A percentile compares a stretch with the other conserved stretches of the same genome.
phyloP scores from a whole-genome alignment of 2,113 vertebrate genomes.

The Puma concolor region DNA sequence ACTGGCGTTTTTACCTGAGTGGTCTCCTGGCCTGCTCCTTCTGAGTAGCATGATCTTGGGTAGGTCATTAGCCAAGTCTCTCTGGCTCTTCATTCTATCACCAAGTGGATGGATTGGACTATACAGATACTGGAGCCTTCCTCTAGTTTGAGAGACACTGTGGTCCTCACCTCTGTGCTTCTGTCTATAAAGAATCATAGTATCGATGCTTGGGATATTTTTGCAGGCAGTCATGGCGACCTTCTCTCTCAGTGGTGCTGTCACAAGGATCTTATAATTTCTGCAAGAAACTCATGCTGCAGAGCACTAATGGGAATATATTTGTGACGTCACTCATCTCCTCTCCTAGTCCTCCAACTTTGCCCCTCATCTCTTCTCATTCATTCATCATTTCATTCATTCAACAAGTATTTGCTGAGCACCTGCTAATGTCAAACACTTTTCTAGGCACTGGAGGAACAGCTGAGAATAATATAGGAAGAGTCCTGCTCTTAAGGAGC shows the following conservation, averaged over 20 bases:
- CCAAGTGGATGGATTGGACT: not conserved
- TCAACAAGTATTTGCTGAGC: not conserved
- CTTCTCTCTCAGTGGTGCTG: not conserved
- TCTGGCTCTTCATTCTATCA: not conserved
- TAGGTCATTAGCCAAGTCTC: not conserved
- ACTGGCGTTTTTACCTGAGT: not conserved
- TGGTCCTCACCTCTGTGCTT: conserved; percentile 32
- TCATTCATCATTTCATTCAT: not conserved
- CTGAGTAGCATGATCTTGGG: not conserved
- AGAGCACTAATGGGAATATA: not conserved
- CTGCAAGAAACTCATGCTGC: not conserved
- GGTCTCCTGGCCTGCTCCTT: not conserved
- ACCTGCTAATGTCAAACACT: not conserved
- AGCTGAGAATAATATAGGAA: not conserved
- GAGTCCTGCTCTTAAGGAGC: not conserved
- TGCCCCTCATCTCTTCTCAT: not conserved
- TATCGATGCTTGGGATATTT: not conserved
- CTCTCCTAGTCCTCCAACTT: not conserved
- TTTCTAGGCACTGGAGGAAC: not conserved
- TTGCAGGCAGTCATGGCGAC: not conserved
- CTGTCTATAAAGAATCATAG: not conserved
- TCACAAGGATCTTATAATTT: conserved; percentile 1
- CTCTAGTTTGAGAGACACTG: not conserved
- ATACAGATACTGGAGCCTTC: not conserved
- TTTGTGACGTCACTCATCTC: not conserved